Evolutionary conservation across 2,888 invertebrate species (phyloP), one percentile per base, ranked within the genome.

Genomic region (Pachymerium ferrugineum): DNA sequence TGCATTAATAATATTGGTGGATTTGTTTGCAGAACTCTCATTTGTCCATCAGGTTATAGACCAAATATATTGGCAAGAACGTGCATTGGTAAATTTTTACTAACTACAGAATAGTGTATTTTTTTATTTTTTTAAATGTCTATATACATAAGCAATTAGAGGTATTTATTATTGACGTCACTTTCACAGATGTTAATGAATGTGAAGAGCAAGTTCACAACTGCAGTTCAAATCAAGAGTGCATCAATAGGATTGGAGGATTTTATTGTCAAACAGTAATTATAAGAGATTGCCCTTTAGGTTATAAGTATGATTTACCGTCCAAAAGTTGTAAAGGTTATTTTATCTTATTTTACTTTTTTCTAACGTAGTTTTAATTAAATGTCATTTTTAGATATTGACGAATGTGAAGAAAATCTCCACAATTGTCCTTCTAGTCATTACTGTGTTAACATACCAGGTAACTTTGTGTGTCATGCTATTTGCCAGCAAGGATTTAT

Each of bases 381-480:
- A 22, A 4, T 22, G n/a, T 33, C n/a, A 73, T 76, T 75, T 72
- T 16, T 72, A 82, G 84, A 83, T 77, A 78, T 83, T 47, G 81
- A 84, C 77, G 84, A 84, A 76, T 84, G 84, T 76, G 76, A 77
- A n/a, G 79, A 81, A 73, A 78, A 78, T 10, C 72, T 78, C 1
- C 80, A 82, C 77, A 78, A 79, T 68, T 84, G 83, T 77, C 74
- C 77, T 1, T 54, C 31, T 22, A 35, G 71, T 8, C 28, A 31
- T 81, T 85, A 94, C n/a, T 94, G 94, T 79, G 94, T 94, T 82
- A 94, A 94, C 80, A 93, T 93, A 0, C 68, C 29, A 2, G 68
- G 68, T n/a, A 68, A 31, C 16, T 68, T 30, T 68, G 30, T 29
- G 10, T 68, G 68, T 28, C 68, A 68, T 14, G 68, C 30, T 14